Evolutionary conservation across 2,797 vertebrate species (phyloP).

Genomic region (Furcifer pardalis): DNA sequence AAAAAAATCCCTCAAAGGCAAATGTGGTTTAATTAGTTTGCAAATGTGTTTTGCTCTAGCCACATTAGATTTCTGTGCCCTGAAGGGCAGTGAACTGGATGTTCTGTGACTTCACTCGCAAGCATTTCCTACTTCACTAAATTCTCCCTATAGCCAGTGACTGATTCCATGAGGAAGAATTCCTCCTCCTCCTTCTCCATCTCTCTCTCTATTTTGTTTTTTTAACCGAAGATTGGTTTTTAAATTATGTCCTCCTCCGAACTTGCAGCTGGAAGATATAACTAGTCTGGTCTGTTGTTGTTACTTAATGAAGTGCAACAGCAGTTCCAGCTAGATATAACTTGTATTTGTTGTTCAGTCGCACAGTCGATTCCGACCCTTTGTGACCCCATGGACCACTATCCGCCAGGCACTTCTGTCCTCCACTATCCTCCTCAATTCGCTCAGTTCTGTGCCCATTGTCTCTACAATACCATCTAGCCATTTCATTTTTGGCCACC

Average conservation of each 20-base stretch:
- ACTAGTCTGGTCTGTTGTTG: neutral
- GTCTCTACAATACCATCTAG: too few species aligned
- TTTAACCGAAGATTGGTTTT: neutral
- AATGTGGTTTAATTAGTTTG: neutral
- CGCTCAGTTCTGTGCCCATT: too few species aligned
- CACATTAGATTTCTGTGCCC: neutral
- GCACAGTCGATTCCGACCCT: too few species aligned
- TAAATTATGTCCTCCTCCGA: conserved; percentile 18
- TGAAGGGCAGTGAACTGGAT: neutral
- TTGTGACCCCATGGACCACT: too few species aligned
- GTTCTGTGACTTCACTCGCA: fast-evolving
- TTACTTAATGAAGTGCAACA: neutral
- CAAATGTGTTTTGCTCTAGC: neutral
- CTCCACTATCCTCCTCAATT: too few species aligned
- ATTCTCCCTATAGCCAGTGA: neutral
- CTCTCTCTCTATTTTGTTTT: neutral
- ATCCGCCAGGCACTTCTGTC: too few species aligned
- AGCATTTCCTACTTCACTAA: neutral
- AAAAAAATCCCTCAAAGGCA: neutral
- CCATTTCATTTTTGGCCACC: too few species aligned
- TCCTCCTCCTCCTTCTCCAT: too few species aligned
- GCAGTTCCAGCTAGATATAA: neutral
- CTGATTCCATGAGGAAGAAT: neutral
- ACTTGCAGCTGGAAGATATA: neutral
- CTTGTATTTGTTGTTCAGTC: too few species aligned